These are phyloP conservation scores for Chiloscyllium punctatum DNA, from an alignment of 2,797 vertebrate species.

Conservation along the genomic window DNA sequence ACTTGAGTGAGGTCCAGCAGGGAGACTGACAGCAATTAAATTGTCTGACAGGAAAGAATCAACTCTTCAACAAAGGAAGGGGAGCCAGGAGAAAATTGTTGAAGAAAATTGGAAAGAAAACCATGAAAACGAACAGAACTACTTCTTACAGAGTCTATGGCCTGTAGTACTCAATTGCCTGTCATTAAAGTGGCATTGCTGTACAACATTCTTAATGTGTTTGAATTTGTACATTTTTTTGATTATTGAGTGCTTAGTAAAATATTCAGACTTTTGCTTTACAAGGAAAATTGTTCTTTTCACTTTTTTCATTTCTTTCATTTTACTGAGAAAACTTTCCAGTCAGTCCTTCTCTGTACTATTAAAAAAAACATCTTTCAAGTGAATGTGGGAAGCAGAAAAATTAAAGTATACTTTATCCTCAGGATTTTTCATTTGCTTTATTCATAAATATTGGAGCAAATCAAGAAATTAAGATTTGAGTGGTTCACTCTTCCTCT, in stretches of 20 bases:
- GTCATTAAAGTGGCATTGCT: not conserved
- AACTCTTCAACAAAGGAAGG: not conserved
- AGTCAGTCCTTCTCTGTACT: not conserved
- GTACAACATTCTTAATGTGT: not conserved
- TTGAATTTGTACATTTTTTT: not conserved
- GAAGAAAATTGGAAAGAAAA: not conserved
- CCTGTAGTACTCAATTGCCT: not conserved
- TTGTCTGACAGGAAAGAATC: not conserved
- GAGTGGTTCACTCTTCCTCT: no score
- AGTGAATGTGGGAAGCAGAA: not conserved
- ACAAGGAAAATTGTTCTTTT: not conserved
- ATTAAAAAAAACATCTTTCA: not conserved
- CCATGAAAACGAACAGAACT: not conserved
- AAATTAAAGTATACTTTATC: no score
- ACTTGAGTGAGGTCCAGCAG: not conserved
- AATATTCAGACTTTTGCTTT: not conserved
- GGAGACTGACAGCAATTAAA: not conserved
- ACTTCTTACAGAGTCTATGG: not conserved
- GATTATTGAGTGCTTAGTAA: not conserved
- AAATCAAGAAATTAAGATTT: conserved; percentile 17
- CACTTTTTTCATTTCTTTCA: no score
- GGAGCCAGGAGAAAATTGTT: not conserved
- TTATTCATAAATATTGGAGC: not conserved
- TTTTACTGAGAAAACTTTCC: not conserved
- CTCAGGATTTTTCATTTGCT: not conserved